A percentile compares a stretch with the other conserved stretches of the same genome.
These are phyloP conservation scores for Pitangus sulphuratus DNA, from an alignment of 2,797 vertebrate species.

Conservation along the genomic window DNA sequence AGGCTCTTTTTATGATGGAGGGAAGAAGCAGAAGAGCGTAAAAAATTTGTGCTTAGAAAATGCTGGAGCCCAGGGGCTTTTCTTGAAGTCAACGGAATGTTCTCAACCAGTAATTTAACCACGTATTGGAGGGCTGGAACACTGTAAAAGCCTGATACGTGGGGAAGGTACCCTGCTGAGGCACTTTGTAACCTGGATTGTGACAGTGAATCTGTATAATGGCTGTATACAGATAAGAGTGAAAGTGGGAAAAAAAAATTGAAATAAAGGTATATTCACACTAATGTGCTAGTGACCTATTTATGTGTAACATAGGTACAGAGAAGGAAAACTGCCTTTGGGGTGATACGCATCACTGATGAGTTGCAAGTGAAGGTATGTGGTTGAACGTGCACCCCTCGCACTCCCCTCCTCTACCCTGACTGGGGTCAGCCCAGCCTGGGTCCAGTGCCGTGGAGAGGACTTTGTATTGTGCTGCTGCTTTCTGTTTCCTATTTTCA, in stretches of 20 bases:
- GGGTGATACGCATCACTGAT: neutral
- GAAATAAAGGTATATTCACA: neutral
- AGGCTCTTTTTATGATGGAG: neutral
- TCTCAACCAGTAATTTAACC: neutral
- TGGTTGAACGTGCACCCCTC: neutral
- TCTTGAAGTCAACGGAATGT: neutral
- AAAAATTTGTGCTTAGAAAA: neutral
- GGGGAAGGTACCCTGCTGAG: neutral
- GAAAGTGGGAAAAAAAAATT: neutral
- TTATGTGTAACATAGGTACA: neutral
- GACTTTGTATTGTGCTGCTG: neutral
- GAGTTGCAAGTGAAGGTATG: neutral
- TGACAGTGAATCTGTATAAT: neutral
- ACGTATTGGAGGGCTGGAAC: neutral
- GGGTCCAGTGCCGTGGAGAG: neutral
- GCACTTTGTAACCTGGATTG: neutral
- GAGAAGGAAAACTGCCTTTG: neutral
- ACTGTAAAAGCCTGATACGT: fast-evolving
- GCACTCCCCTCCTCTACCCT: fast-evolving
- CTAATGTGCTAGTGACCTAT: neutral
- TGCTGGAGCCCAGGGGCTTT: neutral
- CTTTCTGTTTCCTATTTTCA: neutral
- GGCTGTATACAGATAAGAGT: neutral
- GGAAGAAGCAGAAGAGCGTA: fast-evolving
- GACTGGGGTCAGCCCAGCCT: neutral